Percentiles rank a stretch among this genome's conserved stretches.
Conservation (phyloP, 2,797 vertebrate species). For the Schizopygopsis pylzovi region DNA sequence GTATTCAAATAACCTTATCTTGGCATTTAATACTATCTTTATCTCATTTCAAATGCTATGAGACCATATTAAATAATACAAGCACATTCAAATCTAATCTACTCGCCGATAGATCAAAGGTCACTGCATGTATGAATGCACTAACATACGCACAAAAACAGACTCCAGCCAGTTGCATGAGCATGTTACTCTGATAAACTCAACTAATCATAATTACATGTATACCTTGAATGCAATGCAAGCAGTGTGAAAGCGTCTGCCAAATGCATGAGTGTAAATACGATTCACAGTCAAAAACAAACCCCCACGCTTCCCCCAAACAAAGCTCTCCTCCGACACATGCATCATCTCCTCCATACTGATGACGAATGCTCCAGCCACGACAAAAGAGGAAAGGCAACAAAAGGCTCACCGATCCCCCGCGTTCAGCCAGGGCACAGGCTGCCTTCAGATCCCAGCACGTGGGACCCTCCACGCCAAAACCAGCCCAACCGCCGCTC, state of each 20-base stretch:
- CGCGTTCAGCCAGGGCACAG: constrained; percentile 65
- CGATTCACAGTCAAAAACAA: constrained; percentile 28
- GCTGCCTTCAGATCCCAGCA: constrained; percentile 66
- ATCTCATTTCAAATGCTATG: background rate
- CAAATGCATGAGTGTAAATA: background rate
- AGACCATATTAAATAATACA: background rate
- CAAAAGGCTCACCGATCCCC: constrained; percentile 76
- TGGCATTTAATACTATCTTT: background rate
- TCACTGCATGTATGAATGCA: background rate
- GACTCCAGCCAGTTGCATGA: background rate
- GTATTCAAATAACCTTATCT: background rate
- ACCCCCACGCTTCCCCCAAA: constrained; percentile 29
- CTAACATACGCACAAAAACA: constrained; percentile 29
- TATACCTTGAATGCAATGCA: background rate
- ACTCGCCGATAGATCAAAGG: background rate
- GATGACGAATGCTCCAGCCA: background rate
- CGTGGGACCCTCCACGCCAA: constrained; percentile 59
- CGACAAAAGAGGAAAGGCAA: constrained; percentile 35
- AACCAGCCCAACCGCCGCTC: constrained; percentile 18
- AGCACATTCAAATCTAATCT: background rate
- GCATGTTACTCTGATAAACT: background rate
- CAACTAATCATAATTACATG: background rate
- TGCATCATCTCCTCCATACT: constrained; percentile 17
- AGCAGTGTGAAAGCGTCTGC: background rate
- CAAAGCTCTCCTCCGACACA: constrained; percentile 23